Evolutionary conservation across 2,888 invertebrate genomes (phyloP).

Genomic region (Andrena chrysosceles): DNA sequence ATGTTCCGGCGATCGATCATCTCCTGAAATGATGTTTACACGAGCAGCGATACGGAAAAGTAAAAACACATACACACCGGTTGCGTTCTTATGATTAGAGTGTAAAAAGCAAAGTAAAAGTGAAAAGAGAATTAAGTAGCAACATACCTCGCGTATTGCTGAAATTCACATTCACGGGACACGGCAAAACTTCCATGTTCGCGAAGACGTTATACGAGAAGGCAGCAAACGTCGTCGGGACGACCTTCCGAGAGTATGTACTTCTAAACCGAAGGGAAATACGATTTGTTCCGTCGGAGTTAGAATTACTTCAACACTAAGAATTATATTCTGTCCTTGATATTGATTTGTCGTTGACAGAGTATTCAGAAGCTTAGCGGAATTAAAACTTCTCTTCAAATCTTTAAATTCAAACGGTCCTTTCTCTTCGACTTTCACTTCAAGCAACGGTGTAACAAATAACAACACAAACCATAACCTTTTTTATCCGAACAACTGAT

Average conservation of each 20-base stretch:
- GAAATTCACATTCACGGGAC: constrained; percentile 92
- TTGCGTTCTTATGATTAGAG: background rate
- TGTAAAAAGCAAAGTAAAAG: background rate
- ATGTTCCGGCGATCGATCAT: too few species aligned
- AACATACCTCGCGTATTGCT: constrained; percentile 90
- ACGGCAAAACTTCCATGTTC: constrained; percentile 93
- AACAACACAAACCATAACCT: background rate
- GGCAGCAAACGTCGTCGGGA: constrained; percentile 26
- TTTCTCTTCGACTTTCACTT: constrained; percentile 63
- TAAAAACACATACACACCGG: too few species aligned
- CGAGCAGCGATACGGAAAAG: too few species aligned
- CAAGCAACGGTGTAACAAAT: background rate
- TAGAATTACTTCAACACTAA: background rate
- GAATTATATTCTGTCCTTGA: background rate
- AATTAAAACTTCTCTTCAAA: background rate
- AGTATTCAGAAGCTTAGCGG: background rate
- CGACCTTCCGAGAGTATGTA: constrained; percentile 19
- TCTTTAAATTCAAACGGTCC: constrained; percentile 10
- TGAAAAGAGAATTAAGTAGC: background rate
- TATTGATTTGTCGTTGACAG: background rate
- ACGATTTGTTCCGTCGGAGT: constrained; percentile 11
- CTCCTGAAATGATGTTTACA: too few species aligned
- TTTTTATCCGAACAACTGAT: constrained; percentile 73
- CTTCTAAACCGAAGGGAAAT: background rate
- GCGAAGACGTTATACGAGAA: constrained; percentile 61